Base-by-base conservation (phyloP, 2,888 invertebrate genomes). In the Arrhopalites spinosus region DNA sequence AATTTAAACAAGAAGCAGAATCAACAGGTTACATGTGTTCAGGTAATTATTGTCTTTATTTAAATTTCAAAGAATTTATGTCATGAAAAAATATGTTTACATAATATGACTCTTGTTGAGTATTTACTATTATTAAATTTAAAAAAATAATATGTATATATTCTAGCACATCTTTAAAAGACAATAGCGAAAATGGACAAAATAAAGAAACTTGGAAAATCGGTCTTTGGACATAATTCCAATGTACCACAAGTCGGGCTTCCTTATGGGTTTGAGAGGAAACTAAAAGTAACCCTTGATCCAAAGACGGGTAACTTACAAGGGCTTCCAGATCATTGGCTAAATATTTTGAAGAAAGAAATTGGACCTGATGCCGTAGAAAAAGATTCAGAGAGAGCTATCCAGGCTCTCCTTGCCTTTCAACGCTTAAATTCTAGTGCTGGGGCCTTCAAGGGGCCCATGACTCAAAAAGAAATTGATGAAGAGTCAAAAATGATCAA, bases 251-350 rank as follows among this genome's bases (percentile, higher is more conserved):
- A 90, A 80, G 95, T 95, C 78, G 93, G 94, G 1, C 88, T 90
- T 82, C 96, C 96, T 1, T 95, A 93, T 13, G 91, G 93, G 84
- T 93, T 96, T 23, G 90, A 91, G 80, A 93, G 93, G 83, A 90
- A 93, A 83, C 91, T 95, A 84, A 95, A 96, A 86, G 95, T 96
- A 29, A 92, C 91, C 81, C 92, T 91, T 83, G 93, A 96, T 85
- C 89, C 90, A 11, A 88, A 90, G 82, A 93, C 94, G 0, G 95
- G 96, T 0, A 90, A 91, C 85, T 87, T 47, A 20, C 23, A 73
- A 59, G 53, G 96, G 17, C 87, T 97, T 63, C 96, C 96, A 0
- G 88, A 90, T 45, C 89, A 93, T 36, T 95, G 95, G 95, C 87
- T 91, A 75, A 87, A 91, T 68, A 88, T 94, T 72, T 88, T 96